phyloP scores from a whole-genome alignment of 2,797 vertebrate genomes.

The Chrysocyon brachyurus region DNA sequence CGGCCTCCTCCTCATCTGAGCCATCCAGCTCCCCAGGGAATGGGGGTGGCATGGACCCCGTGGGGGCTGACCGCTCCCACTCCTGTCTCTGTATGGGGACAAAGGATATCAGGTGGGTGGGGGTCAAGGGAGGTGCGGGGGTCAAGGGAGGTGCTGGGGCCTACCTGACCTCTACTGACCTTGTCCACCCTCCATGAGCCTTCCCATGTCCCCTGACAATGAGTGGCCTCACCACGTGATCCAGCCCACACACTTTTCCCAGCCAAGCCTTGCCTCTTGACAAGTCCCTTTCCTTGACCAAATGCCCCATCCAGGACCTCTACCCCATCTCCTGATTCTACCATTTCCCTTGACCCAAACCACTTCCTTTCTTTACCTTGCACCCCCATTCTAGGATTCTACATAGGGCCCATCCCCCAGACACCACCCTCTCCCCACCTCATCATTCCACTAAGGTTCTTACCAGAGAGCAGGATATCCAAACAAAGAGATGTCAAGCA shows the following conservation, averaged over 20 bases:
- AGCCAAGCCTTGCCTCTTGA: not conserved
- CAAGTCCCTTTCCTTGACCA: not conserved
- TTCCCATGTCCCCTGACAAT: not conserved
- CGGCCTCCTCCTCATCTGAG: slow-evolving; percentile 88
- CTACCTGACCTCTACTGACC: not conserved
- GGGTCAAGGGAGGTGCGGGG: too few species aligned
- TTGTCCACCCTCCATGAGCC: not conserved
- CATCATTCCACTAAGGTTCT: slow-evolving; percentile 11
- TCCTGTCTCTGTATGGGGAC: slow-evolving; percentile 84
- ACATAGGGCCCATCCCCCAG: not conserved
- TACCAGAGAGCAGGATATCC: slow-evolving; percentile 61
- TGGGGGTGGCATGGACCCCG: slow-evolving; percentile 88
- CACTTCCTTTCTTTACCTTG: not conserved
- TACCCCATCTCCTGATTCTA: not conserved
- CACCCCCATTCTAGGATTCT: not conserved
- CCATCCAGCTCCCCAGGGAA: slow-evolving; percentile 91
- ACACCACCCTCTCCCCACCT: not conserved
- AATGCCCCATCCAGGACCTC: not conserved
- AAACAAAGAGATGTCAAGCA: not conserved
- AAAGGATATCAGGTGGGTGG: not conserved
- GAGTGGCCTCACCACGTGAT: not conserved
- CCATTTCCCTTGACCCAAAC: not conserved
- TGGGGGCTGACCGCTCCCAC: slow-evolving; percentile 91
- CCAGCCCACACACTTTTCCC: not conserved
- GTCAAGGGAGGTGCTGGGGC: not conserved